Evolutionary conservation across 2,113 vertebrate genomes (phyloP).

Genomic region (Varanus salvator): DNA sequence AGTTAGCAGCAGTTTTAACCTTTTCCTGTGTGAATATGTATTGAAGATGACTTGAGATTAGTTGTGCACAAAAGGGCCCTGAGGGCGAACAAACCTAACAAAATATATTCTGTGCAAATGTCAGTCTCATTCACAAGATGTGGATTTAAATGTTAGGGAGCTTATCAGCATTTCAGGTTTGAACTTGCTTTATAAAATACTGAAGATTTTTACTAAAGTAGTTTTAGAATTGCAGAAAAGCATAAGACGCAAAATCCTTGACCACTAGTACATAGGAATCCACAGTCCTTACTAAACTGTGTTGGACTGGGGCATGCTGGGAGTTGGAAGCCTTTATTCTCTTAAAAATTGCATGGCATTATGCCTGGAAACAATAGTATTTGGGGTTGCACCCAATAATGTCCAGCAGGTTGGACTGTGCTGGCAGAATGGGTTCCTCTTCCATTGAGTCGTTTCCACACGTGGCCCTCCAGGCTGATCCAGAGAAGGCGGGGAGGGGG

Average conservation of each 20-base stretch:
- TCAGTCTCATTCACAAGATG: neutral
- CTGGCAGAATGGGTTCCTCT: neutral
- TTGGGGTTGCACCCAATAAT: neutral
- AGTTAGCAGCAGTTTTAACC: neutral
- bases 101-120: neutral
- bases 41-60: neutral
- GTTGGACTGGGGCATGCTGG: neutral
- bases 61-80: neutral
- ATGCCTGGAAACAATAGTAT: neutral
- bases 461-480: too few relatives aligned
- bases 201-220: neutral
- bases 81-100: accelerated
- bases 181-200: neutral
- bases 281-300: neutral
- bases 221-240: neutral
- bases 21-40: neutral
- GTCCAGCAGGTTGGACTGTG: neutral
- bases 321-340: too few relatives aligned
- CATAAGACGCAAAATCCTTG: neutral
- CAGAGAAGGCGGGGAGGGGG: too few relatives aligned
- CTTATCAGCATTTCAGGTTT: neutral
- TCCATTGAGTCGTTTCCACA: neutral
- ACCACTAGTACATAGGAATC: neutral
- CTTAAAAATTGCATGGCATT: too few relatives aligned
- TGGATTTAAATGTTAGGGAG: neutral